These are phyloP conservation scores for Drosophila cognata DNA, from an alignment of 2,888 invertebrate species.

Conservation along the genomic window DNA sequence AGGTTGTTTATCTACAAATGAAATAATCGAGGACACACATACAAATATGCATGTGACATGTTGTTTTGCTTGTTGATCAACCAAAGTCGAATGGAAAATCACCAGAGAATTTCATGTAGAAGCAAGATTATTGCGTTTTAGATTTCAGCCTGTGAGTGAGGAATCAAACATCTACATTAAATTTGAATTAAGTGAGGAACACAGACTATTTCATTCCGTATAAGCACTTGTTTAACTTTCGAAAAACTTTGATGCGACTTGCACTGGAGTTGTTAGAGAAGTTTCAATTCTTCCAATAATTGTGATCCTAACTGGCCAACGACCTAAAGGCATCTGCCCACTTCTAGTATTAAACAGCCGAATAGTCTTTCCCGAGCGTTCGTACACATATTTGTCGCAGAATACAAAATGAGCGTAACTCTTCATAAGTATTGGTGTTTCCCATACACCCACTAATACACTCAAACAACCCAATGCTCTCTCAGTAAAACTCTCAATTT, in stretches of 20 bases:
- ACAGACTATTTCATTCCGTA: slow-evolving; percentile 7
- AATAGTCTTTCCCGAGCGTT: neutral
- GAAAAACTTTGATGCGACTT: neutral
- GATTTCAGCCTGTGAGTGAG: neutral
- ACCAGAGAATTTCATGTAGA: slow-evolving; percentile 27
- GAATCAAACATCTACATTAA: neutral
- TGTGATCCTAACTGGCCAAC: slow-evolving; percentile 17
- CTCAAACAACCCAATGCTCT: slow-evolving; percentile 14
- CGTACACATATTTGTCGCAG: slow-evolving; percentile 3
- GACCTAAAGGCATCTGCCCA: slow-evolving; percentile 23
- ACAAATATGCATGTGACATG: slow-evolving; percentile 7
- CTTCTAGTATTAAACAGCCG: neutral
- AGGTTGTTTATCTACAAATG: slow-evolving; percentile 28
- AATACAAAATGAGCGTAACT: slow-evolving; percentile 4
- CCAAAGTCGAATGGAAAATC: slow-evolving; percentile 31
- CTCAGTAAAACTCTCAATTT: slow-evolving; percentile 24
- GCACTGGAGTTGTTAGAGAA: neutral
- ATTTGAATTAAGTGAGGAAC: neutral
- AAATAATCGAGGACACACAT: neutral
- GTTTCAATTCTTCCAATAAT: neutral
- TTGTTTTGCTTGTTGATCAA: slow-evolving; percentile 26
- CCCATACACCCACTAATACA: slow-evolving; percentile 38
- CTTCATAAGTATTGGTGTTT: slow-evolving; percentile 29
- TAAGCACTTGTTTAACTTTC: neutral
- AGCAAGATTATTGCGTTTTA: slow-evolving; percentile 11